Base-by-base conservation (phyloP, 2,797 vertebrate genomes). In the Psittacula echo region DNA sequence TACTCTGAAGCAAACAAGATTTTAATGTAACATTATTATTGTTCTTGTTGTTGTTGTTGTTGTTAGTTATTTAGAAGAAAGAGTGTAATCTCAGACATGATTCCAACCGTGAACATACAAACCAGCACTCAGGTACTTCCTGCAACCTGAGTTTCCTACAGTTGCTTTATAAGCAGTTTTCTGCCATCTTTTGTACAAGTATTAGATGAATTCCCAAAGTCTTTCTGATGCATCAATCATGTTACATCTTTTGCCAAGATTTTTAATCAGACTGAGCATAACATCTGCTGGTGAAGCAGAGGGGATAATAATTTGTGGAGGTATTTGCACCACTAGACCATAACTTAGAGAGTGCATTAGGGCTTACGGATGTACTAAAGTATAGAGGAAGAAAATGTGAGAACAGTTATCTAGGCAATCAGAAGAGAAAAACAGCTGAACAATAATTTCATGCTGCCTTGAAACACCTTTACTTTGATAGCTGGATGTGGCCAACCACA, bases 391-490 rank as follows among this genome's bases (percentile, higher is more conserved):
- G 18, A 48, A 88, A 72, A 60, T 47, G 18, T 20, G 61, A 66
- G 16, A 58, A 8, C 29, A 50, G 5, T 26, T 30, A 32, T 58
- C 42, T 39, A 30, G 51, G 16, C 15, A 48, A 24, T 54, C 32
- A 45, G 62, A 89, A 87, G 34, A 84, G 15, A 60, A 70, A 27
- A 70, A 19, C 23, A 45, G 26, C 10, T 50, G 45, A 92, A 9
- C 24, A 39, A 0, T 37, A 39, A 41, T 4, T 51, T 82, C 17
- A 5, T n/a, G 30, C 13, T 64, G 24, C n/a, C 67, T 85, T 60
- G 67, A 75, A 80, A 48, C 54, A 86, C 71, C 79, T 92, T 86
- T 78, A 22, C 70, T 66, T 77, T 58, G 61, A n/a, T 41, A 90
- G 48, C 44, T 73, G 54, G 13, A 14, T 66, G 64, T 81, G 83